These are phyloP conservation scores for Thalpophila matura DNA, from an alignment of 2,888 invertebrate species.

Conservation along the genomic window DNA sequence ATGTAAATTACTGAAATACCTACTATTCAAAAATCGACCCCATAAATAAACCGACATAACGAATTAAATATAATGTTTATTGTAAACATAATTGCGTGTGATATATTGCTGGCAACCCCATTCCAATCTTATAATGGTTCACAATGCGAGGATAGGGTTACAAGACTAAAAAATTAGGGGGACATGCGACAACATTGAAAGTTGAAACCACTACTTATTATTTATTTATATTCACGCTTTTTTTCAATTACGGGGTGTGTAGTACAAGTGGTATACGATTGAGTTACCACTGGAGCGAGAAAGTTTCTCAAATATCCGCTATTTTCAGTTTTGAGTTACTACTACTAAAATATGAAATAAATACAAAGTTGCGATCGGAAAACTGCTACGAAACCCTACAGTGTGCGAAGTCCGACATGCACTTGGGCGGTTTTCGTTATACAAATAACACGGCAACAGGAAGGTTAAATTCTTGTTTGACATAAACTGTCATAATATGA, in stretches of 20 bases:
- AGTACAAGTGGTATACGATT: slow-evolving; percentile 15
- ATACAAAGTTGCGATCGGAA: too few species aligned
- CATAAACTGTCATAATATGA: too few species aligned
- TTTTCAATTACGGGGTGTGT: slow-evolving; percentile 13
- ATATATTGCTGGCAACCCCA: slow-evolving; percentile 65
- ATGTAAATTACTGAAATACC: slow-evolving; percentile 30
- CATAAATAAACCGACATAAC: slow-evolving; percentile 58
- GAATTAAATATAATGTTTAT: slow-evolving; percentile 69
- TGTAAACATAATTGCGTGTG: slow-evolving; percentile 71
- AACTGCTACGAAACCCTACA: too few species aligned
- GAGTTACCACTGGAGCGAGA: slow-evolving; percentile 3
- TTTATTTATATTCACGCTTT: slow-evolving; percentile 47
- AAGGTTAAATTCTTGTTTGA: too few species aligned
- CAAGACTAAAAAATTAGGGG: slow-evolving; percentile 55
- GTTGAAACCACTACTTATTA: slow-evolving; percentile 49
- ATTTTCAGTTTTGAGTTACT: too few species aligned
- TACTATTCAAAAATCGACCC: slow-evolving; percentile 38
- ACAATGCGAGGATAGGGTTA: slow-evolving; percentile 58
- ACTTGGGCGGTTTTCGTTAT: too few species aligned
- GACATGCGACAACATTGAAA: slow-evolving; percentile 58
- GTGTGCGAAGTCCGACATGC: too few species aligned
- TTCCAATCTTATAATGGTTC: slow-evolving; percentile 62
- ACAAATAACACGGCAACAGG: too few species aligned
- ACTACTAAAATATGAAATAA: too few species aligned
- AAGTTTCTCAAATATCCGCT: too few species aligned